These are phyloP conservation scores for Chionis minor DNA, from an alignment of 2,113 vertebrate species.

Conservation along the genomic window DNA sequence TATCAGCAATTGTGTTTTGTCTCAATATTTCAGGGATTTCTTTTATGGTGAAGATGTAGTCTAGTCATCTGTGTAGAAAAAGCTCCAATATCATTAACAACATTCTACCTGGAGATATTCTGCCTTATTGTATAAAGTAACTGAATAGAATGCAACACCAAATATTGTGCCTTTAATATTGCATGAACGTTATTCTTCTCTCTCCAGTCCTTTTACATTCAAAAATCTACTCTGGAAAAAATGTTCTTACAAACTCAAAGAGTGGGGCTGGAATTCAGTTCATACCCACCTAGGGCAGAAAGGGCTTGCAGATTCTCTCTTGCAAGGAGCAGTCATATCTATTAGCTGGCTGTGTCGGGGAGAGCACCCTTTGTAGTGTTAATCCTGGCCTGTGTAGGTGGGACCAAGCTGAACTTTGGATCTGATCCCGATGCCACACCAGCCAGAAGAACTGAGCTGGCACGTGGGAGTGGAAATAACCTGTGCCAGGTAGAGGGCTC, in stretches of 20 bases:
- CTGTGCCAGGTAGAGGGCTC: not conserved
- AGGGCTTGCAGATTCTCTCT: not conserved
- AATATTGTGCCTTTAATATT: not conserved
- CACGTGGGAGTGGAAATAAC: not conserved
- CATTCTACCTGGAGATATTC: not conserved
- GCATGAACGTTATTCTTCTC: not conserved
- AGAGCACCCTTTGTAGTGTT: not conserved
- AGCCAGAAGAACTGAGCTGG: not conserved
- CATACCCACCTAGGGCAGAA: not conserved
- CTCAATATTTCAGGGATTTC: slow-evolving; percentile 18
- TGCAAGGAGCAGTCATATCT: not conserved
- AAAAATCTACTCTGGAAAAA: not conserved
- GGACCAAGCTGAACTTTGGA: not conserved
- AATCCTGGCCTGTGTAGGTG: rapidly evolving
- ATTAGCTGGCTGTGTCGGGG: not conserved
- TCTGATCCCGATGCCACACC: not conserved
- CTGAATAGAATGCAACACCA: not conserved
- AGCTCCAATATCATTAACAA: not conserved
- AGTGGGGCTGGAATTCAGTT: not conserved
- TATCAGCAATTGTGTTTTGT: slow-evolving; percentile 33
- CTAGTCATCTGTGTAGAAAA: not conserved
- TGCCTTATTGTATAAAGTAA: not conserved
- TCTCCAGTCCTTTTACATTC: not conserved
- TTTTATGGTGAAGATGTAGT: not conserved
- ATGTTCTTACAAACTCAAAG: not conserved